Evolutionary conservation across 2,113 vertebrate species (phyloP), one percentile per base, ranked within the genome.

Genomic region (Rhinopomastus cyanomelas): DNA sequence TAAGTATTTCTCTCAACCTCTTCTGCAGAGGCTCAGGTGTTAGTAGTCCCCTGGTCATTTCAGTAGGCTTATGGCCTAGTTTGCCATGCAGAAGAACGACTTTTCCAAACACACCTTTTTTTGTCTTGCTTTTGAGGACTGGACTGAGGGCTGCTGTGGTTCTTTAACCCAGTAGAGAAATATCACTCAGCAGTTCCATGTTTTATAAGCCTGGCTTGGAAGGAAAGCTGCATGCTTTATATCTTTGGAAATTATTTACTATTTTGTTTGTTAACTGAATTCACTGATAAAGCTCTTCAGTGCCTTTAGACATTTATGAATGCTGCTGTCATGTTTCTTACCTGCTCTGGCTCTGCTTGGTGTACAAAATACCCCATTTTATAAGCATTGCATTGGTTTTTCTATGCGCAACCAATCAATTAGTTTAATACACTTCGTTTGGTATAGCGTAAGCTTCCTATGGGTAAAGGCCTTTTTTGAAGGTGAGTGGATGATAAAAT

Each of bases 261-360:
- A 17, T n/a, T 42, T 48, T 1, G 7, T 87, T 83, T 82, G 52
- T 68, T 66, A 93, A 49, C 80, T 55, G 64, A 79, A 75, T 71
- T 82, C 75, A 82, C 46, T 56, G 79, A 89, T 90, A 73, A 90
- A 88, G 48, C 19, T 74, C 48, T 87, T 93, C 71, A 56, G 55
- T 62, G 37, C 56, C 71, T 79, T 94, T 39, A 93, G 78, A 88
- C 34, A 49, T 81, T 75, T 90, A 88, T 88, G 74, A 85, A 86
- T 60, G 53, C 22, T 86, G 61, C 57, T 84, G 71, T 85, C 49
- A 76, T 29, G 15, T 66, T 27, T 85, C 78, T 67, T 80, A 69
- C 69, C 37, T 87, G 61, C 8, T 0, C 34, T 59, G 83, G 20
- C 51, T 81, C 75, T 85, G 30, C 29, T 90, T 34, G 32, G 23